These are phyloP conservation scores for Lamellibrachia columna DNA, from an alignment of 2,888 invertebrate species.

Conservation along the genomic window DNA sequence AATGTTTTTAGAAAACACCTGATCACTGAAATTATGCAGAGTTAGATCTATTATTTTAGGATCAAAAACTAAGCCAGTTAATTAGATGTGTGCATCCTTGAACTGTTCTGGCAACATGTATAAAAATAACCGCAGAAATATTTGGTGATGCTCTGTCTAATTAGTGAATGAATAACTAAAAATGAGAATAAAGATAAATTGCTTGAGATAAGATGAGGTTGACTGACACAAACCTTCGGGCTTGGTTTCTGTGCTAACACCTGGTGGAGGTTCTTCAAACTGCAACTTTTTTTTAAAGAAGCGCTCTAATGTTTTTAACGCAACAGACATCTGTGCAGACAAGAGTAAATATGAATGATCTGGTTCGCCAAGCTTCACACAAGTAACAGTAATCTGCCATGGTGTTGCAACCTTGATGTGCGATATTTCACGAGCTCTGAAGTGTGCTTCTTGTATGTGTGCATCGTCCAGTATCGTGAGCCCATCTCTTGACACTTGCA, in stretches of 20 bases:
- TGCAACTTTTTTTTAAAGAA: background rate
- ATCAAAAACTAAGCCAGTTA: too few relatives aligned
- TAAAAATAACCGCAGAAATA: too few relatives aligned
- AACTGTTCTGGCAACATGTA: too few relatives aligned
- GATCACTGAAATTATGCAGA: too few relatives aligned
- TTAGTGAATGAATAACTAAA: too few relatives aligned
- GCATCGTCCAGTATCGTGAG: background rate
- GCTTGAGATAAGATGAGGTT: background rate
- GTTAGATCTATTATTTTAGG: too few relatives aligned
- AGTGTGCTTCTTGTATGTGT: background rate
- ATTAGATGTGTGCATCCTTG: too few relatives aligned
- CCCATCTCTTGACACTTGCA: slow-evolving; percentile 6
- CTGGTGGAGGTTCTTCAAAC: background rate
- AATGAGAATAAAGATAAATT: too few relatives aligned
- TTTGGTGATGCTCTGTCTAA: too few relatives aligned
- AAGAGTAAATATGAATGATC: background rate
- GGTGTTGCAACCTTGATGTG: background rate
- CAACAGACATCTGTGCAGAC: background rate
- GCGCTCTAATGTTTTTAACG: background rate
- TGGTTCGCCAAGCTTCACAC: background rate
- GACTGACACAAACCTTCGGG: background rate
- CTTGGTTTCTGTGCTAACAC: background rate
- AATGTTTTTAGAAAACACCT: too few relatives aligned
- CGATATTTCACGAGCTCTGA: background rate
- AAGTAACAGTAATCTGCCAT: background rate